Conservation (phyloP, 1,140 invertebrate species). For the Yoshiicerus persimilis region DNA sequence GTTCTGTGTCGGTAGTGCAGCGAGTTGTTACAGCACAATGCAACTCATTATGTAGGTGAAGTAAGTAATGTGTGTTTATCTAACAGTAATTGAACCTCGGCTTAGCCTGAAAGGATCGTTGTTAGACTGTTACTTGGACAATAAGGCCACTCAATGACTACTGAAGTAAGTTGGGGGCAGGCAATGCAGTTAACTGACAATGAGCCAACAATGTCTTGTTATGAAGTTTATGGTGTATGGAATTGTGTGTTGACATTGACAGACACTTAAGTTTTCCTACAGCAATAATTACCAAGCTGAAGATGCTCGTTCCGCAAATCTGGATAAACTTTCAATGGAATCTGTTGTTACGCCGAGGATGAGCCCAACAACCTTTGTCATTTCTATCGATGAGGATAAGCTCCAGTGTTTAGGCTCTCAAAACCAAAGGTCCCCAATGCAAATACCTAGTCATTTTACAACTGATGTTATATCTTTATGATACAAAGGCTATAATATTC, state of each 20-base stretch:
- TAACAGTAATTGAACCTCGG: conserved; percentile 35
- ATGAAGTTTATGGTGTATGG: neutral
- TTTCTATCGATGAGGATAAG: neutral
- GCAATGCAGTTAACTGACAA: neutral
- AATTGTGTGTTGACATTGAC: neutral
- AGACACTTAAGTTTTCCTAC: neutral
- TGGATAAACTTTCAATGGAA: neutral
- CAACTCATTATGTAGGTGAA: neutral
- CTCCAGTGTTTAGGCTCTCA: neutral
- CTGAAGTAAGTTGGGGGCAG: neutral
- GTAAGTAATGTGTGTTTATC: conserved; percentile 36
- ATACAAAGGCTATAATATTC: neutral
- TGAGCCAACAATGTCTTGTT: neutral
- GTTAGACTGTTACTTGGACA: neutral
- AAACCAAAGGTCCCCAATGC: neutral
- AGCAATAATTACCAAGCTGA: neutral
- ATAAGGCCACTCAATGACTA: neutral
- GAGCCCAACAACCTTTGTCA: neutral
- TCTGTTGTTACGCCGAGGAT: neutral
- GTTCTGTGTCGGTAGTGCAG: neutral
- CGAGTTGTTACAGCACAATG: neutral
- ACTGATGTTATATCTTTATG: no score
- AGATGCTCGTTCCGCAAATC: neutral
- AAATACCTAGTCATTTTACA: no score
- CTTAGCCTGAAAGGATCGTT: conserved; percentile 6